A percentile compares a stretch with the other conserved stretches of the same genome.
phyloP scores from a whole-genome alignment of 2,888 invertebrate species.

The Cordylochernes scorpioides region DNA sequence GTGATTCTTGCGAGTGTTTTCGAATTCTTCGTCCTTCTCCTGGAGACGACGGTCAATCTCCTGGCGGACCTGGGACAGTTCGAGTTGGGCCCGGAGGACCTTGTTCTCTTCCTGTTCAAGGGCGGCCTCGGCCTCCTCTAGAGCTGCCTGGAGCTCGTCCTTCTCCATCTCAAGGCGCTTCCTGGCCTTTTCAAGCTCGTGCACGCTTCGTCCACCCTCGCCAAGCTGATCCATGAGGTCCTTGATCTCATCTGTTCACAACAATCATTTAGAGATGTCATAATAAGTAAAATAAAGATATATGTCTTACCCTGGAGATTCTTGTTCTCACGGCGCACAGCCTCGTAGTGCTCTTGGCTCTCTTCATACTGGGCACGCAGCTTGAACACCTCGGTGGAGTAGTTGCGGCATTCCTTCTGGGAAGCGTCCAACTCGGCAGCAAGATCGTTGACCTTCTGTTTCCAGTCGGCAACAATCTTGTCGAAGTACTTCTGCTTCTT shows the following conservation, averaged over 20 bases:
- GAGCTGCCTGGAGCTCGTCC: constrained; percentile 93
- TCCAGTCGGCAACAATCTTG: constrained; percentile 99
- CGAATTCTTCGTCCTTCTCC: constrained; percentile 99
- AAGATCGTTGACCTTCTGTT: constrained; percentile 86
- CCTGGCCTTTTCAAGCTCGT: constrained; percentile 94
- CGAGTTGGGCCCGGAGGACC: constrained; percentile 70
- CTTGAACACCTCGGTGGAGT: constrained; percentile 97
- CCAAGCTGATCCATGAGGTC: constrained; percentile 97
- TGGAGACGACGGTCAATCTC: constrained; percentile 98
- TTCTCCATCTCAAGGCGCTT: constrained; percentile 97
- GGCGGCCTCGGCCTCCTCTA: constrained; percentile 96
- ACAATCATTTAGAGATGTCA: not conserved
- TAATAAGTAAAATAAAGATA: not conserved
- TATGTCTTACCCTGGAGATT: constrained; percentile 40
- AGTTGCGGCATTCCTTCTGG: constrained; percentile 97
- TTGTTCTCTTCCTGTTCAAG: constrained; percentile 99
- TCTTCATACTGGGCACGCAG: constrained; percentile 89
- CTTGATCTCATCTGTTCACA: constrained; percentile 73
- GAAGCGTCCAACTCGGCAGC: constrained; percentile 91
- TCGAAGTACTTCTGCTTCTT: constrained; percentile 99
- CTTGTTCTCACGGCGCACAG: constrained; percentile 96
- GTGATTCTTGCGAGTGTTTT: constrained; percentile 97
- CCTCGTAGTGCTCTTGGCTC: constrained; percentile 86
- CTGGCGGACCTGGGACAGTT: constrained; percentile 90
- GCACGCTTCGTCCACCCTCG: constrained; percentile 97